Evolutionary conservation across 2,113 vertebrate genomes (phyloP).

Genomic region (Zapornia atra): DNA sequence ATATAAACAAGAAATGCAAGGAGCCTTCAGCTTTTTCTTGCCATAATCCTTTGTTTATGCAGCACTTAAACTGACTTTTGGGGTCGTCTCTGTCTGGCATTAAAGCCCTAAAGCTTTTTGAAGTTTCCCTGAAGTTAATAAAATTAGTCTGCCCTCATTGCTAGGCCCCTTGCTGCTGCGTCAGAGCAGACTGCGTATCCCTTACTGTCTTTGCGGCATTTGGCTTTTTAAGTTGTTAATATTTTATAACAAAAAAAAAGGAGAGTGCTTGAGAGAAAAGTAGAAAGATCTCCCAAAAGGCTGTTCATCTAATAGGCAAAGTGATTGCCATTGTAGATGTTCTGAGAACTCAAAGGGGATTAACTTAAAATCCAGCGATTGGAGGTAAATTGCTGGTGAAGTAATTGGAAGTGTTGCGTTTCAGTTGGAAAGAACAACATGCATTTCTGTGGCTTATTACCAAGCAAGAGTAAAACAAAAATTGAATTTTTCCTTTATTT

Average conservation of each 20-base stretch:
- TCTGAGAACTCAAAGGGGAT: conserved; percentile 47
- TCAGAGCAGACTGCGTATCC: conserved; percentile 40
- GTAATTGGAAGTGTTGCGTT: conserved; percentile 45
- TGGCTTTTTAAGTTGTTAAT: conserved; percentile 65
- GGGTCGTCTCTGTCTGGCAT: conserved; percentile 77
- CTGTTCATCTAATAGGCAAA: conserved; percentile 44
- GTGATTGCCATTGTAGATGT: conserved; percentile 37
- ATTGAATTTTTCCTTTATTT: not conserved
- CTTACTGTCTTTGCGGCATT: conserved; percentile 54
- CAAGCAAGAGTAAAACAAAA: not conserved
- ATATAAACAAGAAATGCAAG: conserved; percentile 71
- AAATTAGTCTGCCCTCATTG: conserved; percentile 76
- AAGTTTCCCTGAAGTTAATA: conserved; percentile 81
- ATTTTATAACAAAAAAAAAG: conserved; percentile 56
- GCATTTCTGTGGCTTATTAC: not conserved
- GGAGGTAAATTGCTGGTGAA: conserved; percentile 51
- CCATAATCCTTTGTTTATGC: conserved; percentile 76
- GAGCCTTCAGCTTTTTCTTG: conserved; percentile 71
- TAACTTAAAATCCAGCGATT: conserved; percentile 4
- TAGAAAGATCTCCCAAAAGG: conserved; percentile 43
- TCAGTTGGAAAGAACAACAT: conserved; percentile 3
- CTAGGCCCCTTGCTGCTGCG: conserved; percentile 69
- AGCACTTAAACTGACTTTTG: conserved; percentile 78
- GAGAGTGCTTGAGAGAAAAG: not conserved
- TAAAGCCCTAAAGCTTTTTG: conserved; percentile 79